Evolutionary conservation across 2,888 invertebrate genomes (phyloP).

Genomic region (Drosophila falleni): DNA sequence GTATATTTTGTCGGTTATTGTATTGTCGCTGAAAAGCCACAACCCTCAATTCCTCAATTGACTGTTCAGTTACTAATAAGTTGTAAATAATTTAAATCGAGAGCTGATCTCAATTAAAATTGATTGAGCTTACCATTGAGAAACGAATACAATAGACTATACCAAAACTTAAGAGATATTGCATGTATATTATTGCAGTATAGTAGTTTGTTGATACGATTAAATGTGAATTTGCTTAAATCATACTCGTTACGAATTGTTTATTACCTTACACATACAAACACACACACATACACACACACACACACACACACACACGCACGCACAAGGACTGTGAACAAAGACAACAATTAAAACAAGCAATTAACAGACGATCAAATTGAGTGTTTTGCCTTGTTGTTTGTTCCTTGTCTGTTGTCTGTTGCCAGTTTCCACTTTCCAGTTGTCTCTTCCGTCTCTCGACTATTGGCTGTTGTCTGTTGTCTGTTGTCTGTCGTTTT

Average conservation of each 20-base stretch:
- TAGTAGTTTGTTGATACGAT: constrained; percentile 7
- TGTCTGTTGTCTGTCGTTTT: constrained; percentile 45
- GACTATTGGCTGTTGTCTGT: too few relatives aligned
- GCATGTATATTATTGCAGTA: constrained; percentile 9
- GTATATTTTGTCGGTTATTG: neutral
- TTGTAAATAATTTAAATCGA: constrained; percentile 58
- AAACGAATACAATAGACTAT: constrained; percentile 8
- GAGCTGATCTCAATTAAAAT: constrained; percentile 55
- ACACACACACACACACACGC: neutral
- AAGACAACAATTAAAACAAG: constrained; percentile 74
- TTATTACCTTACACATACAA: constrained; percentile 38
- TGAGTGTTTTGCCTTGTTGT: constrained; percentile 66
- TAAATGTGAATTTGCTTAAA: constrained; percentile 39
- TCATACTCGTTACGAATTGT: constrained; percentile 33
- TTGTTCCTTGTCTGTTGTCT: constrained; percentile 38
- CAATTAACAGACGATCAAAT: constrained; percentile 79
- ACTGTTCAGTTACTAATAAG: constrained; percentile 43
- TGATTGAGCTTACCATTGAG: constrained; percentile 30
- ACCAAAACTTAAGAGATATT: constrained; percentile 3
- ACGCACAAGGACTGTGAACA: constrained; percentile 33
- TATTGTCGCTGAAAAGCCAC: neutral
- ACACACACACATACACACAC: too few relatives aligned
- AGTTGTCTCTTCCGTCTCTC: constrained; percentile 1
- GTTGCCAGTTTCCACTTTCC: constrained; percentile 15
- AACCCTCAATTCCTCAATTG: constrained; percentile 10